Base-by-base conservation (phyloP, 2,797 vertebrate species). In the Diplodus puntazzo region DNA sequence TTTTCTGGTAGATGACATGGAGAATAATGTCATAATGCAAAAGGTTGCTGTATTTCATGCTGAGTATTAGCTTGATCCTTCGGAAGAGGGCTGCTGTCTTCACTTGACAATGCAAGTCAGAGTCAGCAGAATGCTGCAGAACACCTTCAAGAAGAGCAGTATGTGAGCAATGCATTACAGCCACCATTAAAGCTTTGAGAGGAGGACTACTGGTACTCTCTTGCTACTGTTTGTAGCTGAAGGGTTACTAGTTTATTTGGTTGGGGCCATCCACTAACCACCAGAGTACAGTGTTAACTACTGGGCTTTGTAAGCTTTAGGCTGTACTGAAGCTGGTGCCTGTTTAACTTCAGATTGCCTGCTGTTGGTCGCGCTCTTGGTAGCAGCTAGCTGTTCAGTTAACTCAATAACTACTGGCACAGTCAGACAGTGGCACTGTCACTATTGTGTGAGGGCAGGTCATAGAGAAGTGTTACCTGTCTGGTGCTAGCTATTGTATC, bases 231-330 rank as follows among this genome's bases (percentile, higher is more conserved):
- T 53, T 43, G 54, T 46, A 45, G 4, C 63, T 55, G 49, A 46
- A 45, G 61, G 60, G 48, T 54, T n/a, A 16, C 11, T 18, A 11
- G 9, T 21, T 62, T 16, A 48, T 11, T 9, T 45, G 49, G 48
- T 2, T 23, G 30, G 30, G 16, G 30, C 16, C 57, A 48, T 42
- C 55, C 43, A 59, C 54, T 45, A 30, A 50, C 23, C 60, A 65
- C 46, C 54, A 48, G 21, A 63, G 57, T 2, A 27, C 5, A 53
- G 34, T 14, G 57, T 74, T 62, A 27, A 69, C 46, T 11, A 12
- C n/a, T 64, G 66, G 34, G 46, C 48, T 53, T 45, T 65, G 77
- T 65, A 87, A 87, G 73, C 86, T 75, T 2, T 8, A 21, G 43
- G 69, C 62, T 14, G 30, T 2, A 12, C 11, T 48, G 21, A n/a